Evolutionary conservation across 2,888 invertebrate genomes (phyloP).

Genomic region (Stenotaenia linearis): DNA sequence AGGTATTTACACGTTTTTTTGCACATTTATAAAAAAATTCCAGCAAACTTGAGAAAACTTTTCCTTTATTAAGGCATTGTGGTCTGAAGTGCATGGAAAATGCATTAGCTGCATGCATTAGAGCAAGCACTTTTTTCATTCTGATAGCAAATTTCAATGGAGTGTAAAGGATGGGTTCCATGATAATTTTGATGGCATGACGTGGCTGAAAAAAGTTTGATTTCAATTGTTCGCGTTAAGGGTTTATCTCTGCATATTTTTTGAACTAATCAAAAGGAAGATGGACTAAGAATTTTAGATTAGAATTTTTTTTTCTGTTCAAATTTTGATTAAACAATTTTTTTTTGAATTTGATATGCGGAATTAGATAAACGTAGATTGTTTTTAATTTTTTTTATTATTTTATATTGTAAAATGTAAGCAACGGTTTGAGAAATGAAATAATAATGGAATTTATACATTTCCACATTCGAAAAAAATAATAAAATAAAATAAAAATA

Average conservation of each 20-base stretch:
- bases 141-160: conserved; percentile 23
- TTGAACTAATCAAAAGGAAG: background rate
- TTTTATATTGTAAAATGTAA: background rate
- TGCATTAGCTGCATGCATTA: conserved; percentile 26
- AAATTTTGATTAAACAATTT: background rate
- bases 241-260: conserved; percentile 19
- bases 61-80: conserved; percentile 24
- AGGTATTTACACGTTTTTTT: background rate
- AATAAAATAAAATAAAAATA: too few species aligned
- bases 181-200: conserved; percentile 20
- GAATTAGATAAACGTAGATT: too few species aligned
- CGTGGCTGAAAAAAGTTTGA: conserved; percentile 7
- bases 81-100: conserved; percentile 24
- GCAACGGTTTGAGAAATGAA: background rate
- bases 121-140: conserved; percentile 14
- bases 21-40: background rate
- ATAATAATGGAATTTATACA: background rate
- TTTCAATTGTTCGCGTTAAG: conserved; percentile 17
- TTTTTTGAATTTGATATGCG: background rate
- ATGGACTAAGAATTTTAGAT: background rate
- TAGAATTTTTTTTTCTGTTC: background rate
- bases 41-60: background rate
- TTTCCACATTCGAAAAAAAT: background rate
- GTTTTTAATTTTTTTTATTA: background rate
- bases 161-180: conserved; percentile 23